Conservation (phyloP, 2,113 vertebrate species). For the Paedocypris sp. region DNA sequence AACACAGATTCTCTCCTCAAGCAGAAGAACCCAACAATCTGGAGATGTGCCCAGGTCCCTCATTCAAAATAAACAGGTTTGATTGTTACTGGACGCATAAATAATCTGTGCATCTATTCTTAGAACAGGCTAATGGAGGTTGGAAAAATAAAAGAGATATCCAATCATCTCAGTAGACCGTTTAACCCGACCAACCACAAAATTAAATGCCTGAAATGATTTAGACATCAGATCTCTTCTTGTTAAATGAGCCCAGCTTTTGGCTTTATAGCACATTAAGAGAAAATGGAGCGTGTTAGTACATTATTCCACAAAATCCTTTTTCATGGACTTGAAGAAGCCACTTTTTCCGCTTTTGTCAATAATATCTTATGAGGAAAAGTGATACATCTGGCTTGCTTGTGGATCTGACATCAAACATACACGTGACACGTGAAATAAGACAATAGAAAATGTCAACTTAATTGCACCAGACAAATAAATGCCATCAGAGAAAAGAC, state of each 20-base stretch:
- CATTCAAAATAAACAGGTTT: conserved; percentile 13
- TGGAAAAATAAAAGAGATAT: neutral
- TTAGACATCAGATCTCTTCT: neutral
- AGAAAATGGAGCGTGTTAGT: no score
- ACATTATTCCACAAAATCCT: no score
- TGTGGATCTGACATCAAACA: no score
- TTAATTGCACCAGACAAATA: no score
- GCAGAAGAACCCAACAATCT: conserved; percentile 35
- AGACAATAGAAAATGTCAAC: no score
- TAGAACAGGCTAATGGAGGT: neutral
- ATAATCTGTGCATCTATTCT: neutral
- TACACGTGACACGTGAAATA: no score
- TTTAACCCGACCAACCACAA: neutral
- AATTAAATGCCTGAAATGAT: neutral
- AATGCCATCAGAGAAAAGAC: neutral
- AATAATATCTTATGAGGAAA: no score
- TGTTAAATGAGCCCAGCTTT: no score
- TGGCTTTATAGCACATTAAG: no score
- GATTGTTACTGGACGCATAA: conserved; percentile 1
- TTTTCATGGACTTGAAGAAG: no score
- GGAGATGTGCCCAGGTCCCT: conserved; percentile 22
- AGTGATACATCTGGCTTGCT: no score
- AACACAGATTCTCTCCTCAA: conserved; percentile 32
- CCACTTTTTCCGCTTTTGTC: no score
- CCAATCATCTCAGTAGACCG: neutral